Evolutionary conservation across 1,140 invertebrate species (phyloP).

Genomic region (Drosophila repleta): DNA sequence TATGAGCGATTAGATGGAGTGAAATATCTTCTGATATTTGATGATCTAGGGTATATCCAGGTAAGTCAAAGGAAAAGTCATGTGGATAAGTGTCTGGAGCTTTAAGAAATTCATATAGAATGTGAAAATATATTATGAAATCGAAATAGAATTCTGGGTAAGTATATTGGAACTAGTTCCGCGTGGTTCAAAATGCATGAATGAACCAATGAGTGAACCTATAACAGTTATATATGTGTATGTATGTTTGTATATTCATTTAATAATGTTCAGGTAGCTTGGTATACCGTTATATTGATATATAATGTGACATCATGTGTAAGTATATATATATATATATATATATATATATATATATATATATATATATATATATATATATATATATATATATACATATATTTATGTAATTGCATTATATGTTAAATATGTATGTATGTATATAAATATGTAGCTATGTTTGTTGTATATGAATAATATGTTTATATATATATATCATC

Average conservation of each 20-base stretch:
- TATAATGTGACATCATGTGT: slow-evolving; percentile 17
- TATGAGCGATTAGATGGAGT: no score
- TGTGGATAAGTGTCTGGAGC: no score
- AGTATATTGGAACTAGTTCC: neutral
- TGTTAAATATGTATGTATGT: slow-evolving; percentile 22
- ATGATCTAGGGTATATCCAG: no score
- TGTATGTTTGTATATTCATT: slow-evolving; percentile 1
- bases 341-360: slow-evolving; percentile 16
- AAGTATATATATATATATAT: slow-evolving; percentile 24
- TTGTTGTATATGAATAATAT: slow-evolving; percentile 36
- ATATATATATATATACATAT: slow-evolving; percentile 9
- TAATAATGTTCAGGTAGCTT: slow-evolving; percentile 10
- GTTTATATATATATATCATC: slow-evolving; percentile 7
- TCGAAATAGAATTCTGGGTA: no score
- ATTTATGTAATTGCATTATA: slow-evolving; percentile 24
- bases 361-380: slow-evolving; percentile 16
- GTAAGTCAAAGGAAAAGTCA: no score
- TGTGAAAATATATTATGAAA: no score
- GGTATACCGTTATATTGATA: slow-evolving; percentile 15
- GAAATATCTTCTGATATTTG: no score
- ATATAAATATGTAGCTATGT: slow-evolving; percentile 11
- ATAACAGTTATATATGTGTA: neutral
- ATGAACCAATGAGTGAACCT: no score
- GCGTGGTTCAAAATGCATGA: no score
- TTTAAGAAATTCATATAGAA: no score